Evolutionary conservation across 2,888 invertebrate genomes (phyloP), one percentile per base, ranked within the genome.

Genomic region (Hetaerina titia): DNA sequence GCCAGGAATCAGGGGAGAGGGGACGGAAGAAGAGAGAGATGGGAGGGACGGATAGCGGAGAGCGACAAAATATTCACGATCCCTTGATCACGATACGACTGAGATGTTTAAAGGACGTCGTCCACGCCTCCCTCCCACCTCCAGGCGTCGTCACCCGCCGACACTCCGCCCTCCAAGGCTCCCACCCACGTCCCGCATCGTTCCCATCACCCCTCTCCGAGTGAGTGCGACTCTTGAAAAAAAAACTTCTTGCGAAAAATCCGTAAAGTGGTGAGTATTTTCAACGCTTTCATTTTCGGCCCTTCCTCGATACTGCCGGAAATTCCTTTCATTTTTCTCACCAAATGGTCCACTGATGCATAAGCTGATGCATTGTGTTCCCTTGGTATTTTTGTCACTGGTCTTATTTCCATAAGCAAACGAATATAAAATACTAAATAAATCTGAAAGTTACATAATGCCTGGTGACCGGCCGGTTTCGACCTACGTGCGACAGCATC

Each of bases 41-140:
- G 89, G 58, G 22, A 19, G 31, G 15, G 89, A 15, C n/a, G 56
- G 89, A 89, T 58, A 89, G 57, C 8, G 19, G 19, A 2, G 63
- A n/a, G 60, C 17, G 63, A 63, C 17, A 31, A 63, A 63, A 90
- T 63, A 90, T 63, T 60, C 81, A 81, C 81, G 81, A 81, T 81
- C 25, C 31, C 81, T 81, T 25, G 45, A 45, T 45, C 45, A 45
- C 45, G 81, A 81, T 81, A 81, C 25, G 81, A 81, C 11, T 31
- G 81, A 31, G 81, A 81, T 81, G 81, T 15, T 81, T 81, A 81
- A 13, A 81, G 15, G 31, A 31, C 81, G 81, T 11, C 81, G 31
- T 31, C 81, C 81, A 81, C 81, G 11, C 31, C 25, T 81, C 81
- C 31, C 25, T 13, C 31, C 25, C 25, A 13, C 11, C 69, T n/a